phyloP scores from a whole-genome alignment of 2,113 vertebrate genomes.

The Sylvietta virens region DNA sequence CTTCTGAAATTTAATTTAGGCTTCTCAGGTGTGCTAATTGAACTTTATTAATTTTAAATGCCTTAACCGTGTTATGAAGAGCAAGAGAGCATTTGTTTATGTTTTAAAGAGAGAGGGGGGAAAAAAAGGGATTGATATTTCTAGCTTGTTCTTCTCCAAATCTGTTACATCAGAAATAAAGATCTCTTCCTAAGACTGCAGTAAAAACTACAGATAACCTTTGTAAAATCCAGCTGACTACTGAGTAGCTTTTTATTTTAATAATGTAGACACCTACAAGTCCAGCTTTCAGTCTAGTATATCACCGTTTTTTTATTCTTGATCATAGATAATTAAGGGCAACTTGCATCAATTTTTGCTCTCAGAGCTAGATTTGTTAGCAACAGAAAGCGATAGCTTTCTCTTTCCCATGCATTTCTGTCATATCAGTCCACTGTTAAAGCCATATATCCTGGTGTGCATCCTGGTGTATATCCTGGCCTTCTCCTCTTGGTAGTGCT shows the following conservation, averaged over 20 bases:
- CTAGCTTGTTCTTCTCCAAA: background rate
- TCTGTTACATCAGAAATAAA: background rate
- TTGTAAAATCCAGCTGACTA: background rate
- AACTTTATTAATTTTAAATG: background rate
- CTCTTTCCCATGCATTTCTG: background rate
- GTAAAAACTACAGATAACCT: background rate
- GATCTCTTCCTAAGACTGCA: background rate
- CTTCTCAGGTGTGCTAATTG: background rate
- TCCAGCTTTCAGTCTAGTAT: background rate
- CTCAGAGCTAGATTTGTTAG: background rate
- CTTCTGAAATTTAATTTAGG: background rate
- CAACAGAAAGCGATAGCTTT: background rate
- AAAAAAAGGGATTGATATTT: background rate
- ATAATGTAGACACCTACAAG: background rate
- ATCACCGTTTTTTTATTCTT: background rate
- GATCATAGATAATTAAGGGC: background rate
- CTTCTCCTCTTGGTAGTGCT: background rate
- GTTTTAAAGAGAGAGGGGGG: rapidly evolving
- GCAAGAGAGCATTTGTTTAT: background rate
- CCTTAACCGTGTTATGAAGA: background rate
- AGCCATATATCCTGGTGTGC: background rate
- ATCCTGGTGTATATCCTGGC: background rate
- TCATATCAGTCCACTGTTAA: background rate
- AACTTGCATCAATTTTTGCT: background rate
- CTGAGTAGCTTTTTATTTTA: background rate